Evolutionary conservation across 1,140 invertebrate genomes (phyloP), one percentile per base, ranked within the genome.

Genomic region (Drosophila kurseongensis): DNA sequence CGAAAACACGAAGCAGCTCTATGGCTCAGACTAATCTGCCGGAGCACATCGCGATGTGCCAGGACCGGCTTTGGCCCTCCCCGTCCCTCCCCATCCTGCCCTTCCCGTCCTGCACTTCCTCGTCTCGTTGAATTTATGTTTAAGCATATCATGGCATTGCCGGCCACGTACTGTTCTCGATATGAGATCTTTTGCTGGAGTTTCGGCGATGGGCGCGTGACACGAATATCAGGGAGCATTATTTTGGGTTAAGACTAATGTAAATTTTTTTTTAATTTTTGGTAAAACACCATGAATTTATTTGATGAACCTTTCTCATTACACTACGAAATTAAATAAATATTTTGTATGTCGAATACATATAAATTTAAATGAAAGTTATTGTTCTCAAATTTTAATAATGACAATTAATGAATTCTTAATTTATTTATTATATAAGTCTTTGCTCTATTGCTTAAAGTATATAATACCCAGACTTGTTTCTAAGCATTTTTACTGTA

Each of bases 71-170:
- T 60, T 50, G 29, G 50, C 18, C 55, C 14, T 55, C 12, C 12
- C 45, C 48, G 36, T 61, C 40, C 29, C 44, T 16, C 35, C 47
- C 27, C 27, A n/a, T 14, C 13, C n/a, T 23, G 23, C 23, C 23
- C 16, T 42, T 35, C 14, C 44, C 35, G 41, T 63, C 40, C 60
- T 63, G 45, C 38, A 68, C 54, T 74, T 68, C 62, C 44, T 74
- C 57, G 63, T 77, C 75, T 69, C 40, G 63, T 75, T 83, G 65
- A 83, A 83, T 83, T 83, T 83, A 83, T 83, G 80, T 83, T 83
- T 66, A 71, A 83, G 75, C 80, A 83, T 82, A 82, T 83, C 79
- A 74, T 82, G 79, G 79, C 79, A 75, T 71, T 75, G 80, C 80
- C 58, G 63, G 60, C 80, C 80, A 75, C 75, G 75, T 83, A 83